Evolutionary conservation across 2,797 vertebrate species (phyloP).

Genomic region (Distichodus sexfasciatus): DNA sequence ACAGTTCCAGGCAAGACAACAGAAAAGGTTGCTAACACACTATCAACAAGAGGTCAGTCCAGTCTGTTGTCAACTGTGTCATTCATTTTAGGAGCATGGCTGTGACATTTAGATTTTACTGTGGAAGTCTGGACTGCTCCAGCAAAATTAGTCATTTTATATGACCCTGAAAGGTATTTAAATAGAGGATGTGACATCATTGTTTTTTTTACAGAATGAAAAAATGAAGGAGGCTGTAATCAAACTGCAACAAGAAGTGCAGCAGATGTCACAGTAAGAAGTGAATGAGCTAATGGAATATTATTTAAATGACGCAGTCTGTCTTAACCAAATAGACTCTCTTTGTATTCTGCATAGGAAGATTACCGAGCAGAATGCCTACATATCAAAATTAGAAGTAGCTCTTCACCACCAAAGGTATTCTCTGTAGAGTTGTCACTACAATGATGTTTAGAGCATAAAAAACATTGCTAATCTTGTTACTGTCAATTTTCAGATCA

Average conservation of each 20-base stretch:
- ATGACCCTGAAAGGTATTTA: no score
- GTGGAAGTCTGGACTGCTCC: no score
- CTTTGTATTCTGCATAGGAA: conserved; percentile 59
- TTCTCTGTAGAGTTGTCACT: not conserved
- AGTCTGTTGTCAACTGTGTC: no score
- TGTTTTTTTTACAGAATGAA: conserved; percentile 66
- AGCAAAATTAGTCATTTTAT: no score
- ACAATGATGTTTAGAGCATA: not conserved
- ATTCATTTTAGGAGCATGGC: no score
- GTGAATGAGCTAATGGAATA: not conserved
- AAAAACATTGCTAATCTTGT: not conserved
- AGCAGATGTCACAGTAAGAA: conserved; percentile 78
- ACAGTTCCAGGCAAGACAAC: conserved; percentile 85
- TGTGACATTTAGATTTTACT: no score
- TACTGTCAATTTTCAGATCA: no score
- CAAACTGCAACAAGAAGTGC: conserved; percentile 77
- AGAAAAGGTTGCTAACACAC: conserved; percentile 74
- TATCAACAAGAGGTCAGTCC: conserved; percentile 81
- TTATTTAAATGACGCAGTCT: not conserved
- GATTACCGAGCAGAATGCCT: conserved; percentile 67
- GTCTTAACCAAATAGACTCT: not conserved
- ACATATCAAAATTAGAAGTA: conserved; percentile 71
- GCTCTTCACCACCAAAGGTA: conserved; percentile 71
- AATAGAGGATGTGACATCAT: not conserved
- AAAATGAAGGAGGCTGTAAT: conserved; percentile 78